Evolutionary conservation across 1,140 invertebrate species (phyloP).

Genomic region (Linepithema humile): DNA sequence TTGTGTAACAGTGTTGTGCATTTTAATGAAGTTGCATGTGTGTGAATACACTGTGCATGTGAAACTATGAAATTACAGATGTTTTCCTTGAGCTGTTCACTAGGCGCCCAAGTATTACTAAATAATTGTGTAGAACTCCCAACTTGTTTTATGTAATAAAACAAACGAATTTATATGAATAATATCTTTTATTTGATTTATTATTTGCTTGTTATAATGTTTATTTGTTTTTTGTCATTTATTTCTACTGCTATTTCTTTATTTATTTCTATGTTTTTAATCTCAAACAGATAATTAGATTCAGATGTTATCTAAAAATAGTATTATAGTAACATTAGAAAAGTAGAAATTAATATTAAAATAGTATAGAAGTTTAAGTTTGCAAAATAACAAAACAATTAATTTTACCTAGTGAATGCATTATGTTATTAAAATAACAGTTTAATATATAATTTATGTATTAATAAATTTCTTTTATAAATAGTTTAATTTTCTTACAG

Average conservation of each 20-base stretch:
- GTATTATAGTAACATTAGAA: neutral
- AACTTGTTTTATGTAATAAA: neutral
- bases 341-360: neutral
- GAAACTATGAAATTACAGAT: neutral
- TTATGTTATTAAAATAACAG: neutral
- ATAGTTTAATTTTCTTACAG: slow-evolving; percentile 60
- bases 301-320: neutral
- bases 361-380: neutral
- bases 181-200: neutral
- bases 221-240: no score
- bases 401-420: neutral
- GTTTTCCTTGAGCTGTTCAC: no score
- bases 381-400: neutral
- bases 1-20: neutral
- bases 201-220: neutral
- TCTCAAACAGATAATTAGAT: neutral
- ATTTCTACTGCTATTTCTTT: no score
- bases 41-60: neutral
- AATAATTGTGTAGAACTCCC: neutral
- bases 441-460: neutral
- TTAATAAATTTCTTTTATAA: neutral
- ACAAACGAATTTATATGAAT: neutral
- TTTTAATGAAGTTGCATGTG: neutral
- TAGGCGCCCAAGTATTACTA: neutral
- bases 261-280: no score